Base-by-base conservation (phyloP, 1,140 invertebrate species). In the Geopemphigus sp. region DNA sequence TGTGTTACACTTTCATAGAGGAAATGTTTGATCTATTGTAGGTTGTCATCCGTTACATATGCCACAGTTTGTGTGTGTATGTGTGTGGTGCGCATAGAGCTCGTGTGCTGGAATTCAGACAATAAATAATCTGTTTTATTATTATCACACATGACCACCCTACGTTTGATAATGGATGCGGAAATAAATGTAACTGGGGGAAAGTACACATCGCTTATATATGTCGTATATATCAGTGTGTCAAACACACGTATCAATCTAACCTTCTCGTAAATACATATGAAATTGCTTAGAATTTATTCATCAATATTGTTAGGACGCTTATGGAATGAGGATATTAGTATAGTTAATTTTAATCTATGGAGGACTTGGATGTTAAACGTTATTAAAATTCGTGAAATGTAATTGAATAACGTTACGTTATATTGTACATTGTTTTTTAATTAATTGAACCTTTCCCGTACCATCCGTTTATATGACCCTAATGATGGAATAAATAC, bases 1-100 rank as follows among this genome's bases (percentile, higher is more conserved):
- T 78, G 22, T 61, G 15, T 78, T 72, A 72, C 10, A 53, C 50
- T 54, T 78, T 50, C 6, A 57, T 47, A 59, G 57, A 47, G 56
- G 39, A 63, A 78, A 78, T 78, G 56, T 78, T 61, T 78, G 57
- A 78, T 78, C 73, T 61, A 76, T 76, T 61, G 56, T 39, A 59
- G 74, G 45, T 78, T 78, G 74, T 61, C 39, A 50, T 61, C 39
- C 45, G 56, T 78, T 61, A 76, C 56, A 50, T 39, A n/a, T 47
- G 32, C 56, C 32, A 24, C 24, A 26, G 12, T 70, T 39, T 8
- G 32, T 39, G 32, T 39, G 32, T 39, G 8, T n/a, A 39, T 39
- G 32, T 39, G 32, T 39, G n/a, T n/a, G n/a, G n/a, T n/a, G n/a
- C n/a, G n/a, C n/a, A n/a, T n/a, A n/a, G n/a, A 4, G 17, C 32